Percentiles rank a stretch among this genome's conserved stretches.
phyloP scores from a whole-genome alignment of 2,797 vertebrate species.

The Tiaroga cobitis region DNA sequence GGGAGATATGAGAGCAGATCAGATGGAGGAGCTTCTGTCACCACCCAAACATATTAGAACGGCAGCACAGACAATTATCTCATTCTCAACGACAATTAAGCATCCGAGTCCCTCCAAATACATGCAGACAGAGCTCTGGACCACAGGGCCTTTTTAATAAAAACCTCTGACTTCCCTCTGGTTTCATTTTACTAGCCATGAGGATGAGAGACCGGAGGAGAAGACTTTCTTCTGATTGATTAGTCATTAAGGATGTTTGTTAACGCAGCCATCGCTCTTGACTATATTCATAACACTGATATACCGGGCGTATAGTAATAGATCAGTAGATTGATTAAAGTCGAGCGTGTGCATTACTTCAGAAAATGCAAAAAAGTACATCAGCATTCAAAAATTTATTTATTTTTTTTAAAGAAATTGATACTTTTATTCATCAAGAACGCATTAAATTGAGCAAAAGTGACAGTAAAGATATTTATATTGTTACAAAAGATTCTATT shows the following conservation, averaged over 20 bases:
- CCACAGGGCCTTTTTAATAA: constrained; percentile 68
- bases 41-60: constrained; percentile 79
- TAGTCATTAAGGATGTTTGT: not conserved
- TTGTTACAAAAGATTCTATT: too few relatives aligned
- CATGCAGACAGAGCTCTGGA: constrained; percentile 66
- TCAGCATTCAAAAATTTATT: not conserved
- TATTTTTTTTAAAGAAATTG: not conserved
- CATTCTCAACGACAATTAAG: constrained; percentile 77
- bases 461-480: too few relatives aligned
- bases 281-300: not conserved
- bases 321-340: not conserved
- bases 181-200: constrained; percentile 67
- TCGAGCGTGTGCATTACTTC: not conserved
- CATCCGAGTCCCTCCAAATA: constrained; percentile 75
- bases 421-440: not conserved
- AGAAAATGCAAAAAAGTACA: not conserved
- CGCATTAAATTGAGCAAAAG: not conserved
- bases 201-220: constrained; percentile 62
- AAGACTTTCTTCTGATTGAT: not conserved
- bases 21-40: constrained; percentile 85
- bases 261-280: too few relatives aligned
- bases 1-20: constrained; percentile 84
- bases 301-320: not conserved
- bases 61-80: constrained; percentile 77
- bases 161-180: constrained; percentile 68